phyloP scores from a whole-genome alignment of 2,113 vertebrate species.

The Petaurus breviceps region DNA sequence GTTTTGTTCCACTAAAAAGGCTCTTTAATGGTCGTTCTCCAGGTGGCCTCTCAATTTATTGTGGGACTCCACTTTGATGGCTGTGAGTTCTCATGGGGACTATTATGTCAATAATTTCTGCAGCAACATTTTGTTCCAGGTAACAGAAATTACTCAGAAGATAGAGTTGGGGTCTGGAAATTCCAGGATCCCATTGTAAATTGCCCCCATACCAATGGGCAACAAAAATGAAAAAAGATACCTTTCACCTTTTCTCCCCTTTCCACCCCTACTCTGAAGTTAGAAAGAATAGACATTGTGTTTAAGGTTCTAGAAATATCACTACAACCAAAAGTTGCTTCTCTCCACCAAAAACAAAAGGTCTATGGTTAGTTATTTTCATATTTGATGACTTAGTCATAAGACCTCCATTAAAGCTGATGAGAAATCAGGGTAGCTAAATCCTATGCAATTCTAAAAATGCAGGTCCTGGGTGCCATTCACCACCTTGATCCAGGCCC shows the following conservation, averaged over 20 bases:
- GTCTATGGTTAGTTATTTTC: conserved; percentile 66
- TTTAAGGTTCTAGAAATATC: conserved; percentile 45
- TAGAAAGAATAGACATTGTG: conserved; percentile 51
- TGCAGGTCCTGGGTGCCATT: not conserved
- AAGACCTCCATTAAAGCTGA: conserved; percentile 35
- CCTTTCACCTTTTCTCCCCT: conserved; percentile 37
- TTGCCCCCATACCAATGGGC: conserved; percentile 72
- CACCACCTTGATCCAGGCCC: not conserved
- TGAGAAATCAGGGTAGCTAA: conserved; percentile 16
- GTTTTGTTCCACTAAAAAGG: conserved; percentile 78
- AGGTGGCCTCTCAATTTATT: conserved; percentile 87
- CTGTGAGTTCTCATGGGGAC: conserved; percentile 81
- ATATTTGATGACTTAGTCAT: conserved; percentile 62
- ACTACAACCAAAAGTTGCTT: conserved; percentile 34
- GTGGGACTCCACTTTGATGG: conserved; percentile 85
- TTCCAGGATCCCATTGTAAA: conserved; percentile 79
- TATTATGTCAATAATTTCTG: conserved; percentile 86
- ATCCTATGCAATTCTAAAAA: conserved; percentile 29
- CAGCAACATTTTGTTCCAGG: conserved; percentile 86
- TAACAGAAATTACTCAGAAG: conserved; percentile 85
- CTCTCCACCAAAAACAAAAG: conserved; percentile 3
- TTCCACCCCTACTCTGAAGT: not conserved
- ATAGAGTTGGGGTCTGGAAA: conserved; percentile 82
- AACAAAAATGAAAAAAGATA: conserved; percentile 66
- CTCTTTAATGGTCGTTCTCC: conserved; percentile 82